These are phyloP conservation scores for Melanogrammus aeglefinus DNA, from an alignment of 2,797 vertebrate genomes.

Conservation along the genomic window DNA sequence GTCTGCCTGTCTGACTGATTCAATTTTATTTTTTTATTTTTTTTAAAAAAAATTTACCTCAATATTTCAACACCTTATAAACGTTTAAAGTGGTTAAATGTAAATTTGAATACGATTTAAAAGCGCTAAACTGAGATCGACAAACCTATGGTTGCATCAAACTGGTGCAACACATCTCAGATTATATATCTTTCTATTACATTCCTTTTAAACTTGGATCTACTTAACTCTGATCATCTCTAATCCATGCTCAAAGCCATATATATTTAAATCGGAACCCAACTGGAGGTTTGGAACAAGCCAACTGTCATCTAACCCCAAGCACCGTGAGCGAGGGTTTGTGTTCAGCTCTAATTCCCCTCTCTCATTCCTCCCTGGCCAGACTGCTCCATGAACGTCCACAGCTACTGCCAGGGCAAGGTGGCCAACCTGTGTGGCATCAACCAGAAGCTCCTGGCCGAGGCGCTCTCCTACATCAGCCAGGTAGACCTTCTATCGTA, in stretches of 20 bases:
- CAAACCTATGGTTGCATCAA: background rate
- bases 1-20: background rate
- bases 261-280: too few relatives aligned
- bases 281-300: background rate
- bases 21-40: too few relatives aligned
- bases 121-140: background rate
- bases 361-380: constrained; percentile 16
- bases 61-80: background rate
- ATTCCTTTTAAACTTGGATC: background rate
- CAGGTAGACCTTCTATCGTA: constrained; percentile 68
- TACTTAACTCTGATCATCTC: background rate
- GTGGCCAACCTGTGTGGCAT: constrained; percentile 97
- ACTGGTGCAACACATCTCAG: background rate
- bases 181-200: background rate
- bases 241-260: background rate
- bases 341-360: too few relatives aligned
- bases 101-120: background rate
- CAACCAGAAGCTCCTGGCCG: constrained; percentile 96
- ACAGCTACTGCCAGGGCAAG: constrained; percentile 89
- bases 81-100: background rate
- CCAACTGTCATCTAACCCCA: background rate
- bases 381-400: constrained; percentile 94
- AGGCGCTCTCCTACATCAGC: constrained; percentile 88
- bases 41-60: too few relatives aligned
- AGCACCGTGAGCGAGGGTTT: too few relatives aligned